phyloP scores from a whole-genome alignment of 1,140 invertebrate species.

The Zaprionus davidi region DNA sequence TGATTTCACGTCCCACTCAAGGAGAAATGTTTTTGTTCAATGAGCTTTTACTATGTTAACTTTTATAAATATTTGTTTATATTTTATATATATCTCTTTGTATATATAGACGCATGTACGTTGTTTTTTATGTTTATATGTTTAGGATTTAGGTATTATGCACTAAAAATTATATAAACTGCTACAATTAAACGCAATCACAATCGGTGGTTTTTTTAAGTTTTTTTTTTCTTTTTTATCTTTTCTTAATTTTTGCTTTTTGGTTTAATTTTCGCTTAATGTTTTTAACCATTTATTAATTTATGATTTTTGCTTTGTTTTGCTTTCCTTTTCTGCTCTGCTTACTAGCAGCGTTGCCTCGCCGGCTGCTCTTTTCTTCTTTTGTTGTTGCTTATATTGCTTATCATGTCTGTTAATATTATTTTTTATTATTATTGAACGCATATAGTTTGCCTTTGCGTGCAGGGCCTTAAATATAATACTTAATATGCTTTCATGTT shows the following conservation, averaged over 20 bases:
- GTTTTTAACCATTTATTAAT: constrained; percentile 31
- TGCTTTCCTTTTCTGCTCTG: constrained; percentile 37
- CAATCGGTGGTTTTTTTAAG: constrained; percentile 83
- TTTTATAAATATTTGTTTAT: constrained; percentile 54
- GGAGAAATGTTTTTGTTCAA: constrained; percentile 34
- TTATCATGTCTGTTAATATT: constrained; percentile 66
- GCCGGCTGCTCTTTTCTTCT: constrained; percentile 44
- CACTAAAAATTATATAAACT: constrained; percentile 82
- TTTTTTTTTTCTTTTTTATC: constrained; percentile 59
- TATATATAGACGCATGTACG: constrained; percentile 16
- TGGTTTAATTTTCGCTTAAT: constrained; percentile 61
- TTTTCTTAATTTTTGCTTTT: constrained; percentile 58
- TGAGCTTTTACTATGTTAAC: constrained; percentile 39
- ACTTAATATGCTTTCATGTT: constrained; percentile 69
- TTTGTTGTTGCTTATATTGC: constrained; percentile 62
- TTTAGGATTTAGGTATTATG: constrained; percentile 63
- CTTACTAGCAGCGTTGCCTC: constrained; percentile 33
- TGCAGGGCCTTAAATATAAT: constrained; percentile 72
- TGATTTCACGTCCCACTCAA: neutral
- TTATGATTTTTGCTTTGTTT: constrained; percentile 29
- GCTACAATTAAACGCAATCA: constrained; percentile 84
- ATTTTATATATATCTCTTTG: constrained; percentile 37
- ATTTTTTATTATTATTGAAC: constrained; percentile 59
- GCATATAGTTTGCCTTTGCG: constrained; percentile 41
- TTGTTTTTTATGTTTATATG: constrained; percentile 36